Percentiles rank a stretch among this genome's conserved stretches.
phyloP scores from a whole-genome alignment of 2,797 vertebrate species.

The Fratercula arctica region DNA sequence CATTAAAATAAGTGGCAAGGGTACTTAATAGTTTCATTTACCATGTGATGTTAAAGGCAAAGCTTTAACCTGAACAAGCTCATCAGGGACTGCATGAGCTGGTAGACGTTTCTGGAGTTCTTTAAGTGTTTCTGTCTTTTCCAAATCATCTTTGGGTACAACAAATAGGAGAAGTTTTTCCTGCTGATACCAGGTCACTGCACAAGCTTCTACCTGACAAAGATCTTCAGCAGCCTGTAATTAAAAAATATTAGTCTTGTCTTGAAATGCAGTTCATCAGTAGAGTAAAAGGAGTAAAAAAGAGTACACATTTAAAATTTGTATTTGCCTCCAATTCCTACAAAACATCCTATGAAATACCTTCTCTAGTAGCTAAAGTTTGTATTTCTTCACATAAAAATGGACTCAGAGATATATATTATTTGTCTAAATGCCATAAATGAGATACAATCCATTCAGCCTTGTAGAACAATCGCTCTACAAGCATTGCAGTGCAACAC shows the following conservation, averaged over 20 bases:
- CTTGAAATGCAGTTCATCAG: background rate
- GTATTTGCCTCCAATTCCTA: background rate
- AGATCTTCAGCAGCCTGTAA: conserved; percentile 79
- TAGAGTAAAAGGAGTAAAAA: background rate
- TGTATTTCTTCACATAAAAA: background rate
- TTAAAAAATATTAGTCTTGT: background rate
- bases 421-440: background rate
- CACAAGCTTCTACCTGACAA: conserved; percentile 85
- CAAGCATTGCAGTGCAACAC: background rate
- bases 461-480: background rate
- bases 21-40: conserved; percentile 65
- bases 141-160: conserved; percentile 72
- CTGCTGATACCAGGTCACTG: conserved; percentile 79
- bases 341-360: background rate
- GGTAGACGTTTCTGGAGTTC: conserved; percentile 78
- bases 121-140: conserved; percentile 69
- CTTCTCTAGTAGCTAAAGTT: background rate
- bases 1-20: background rate
- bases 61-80: conserved; percentile 81
- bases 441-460: background rate
- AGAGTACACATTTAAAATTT: background rate
- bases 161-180: conserved; percentile 87
- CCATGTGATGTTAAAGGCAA: conserved; percentile 89
- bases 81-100: conserved; percentile 85
- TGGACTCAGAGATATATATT: background rate